Conservation (phyloP, 2,113 vertebrate species). For the Zosterops borbonicus region DNA sequence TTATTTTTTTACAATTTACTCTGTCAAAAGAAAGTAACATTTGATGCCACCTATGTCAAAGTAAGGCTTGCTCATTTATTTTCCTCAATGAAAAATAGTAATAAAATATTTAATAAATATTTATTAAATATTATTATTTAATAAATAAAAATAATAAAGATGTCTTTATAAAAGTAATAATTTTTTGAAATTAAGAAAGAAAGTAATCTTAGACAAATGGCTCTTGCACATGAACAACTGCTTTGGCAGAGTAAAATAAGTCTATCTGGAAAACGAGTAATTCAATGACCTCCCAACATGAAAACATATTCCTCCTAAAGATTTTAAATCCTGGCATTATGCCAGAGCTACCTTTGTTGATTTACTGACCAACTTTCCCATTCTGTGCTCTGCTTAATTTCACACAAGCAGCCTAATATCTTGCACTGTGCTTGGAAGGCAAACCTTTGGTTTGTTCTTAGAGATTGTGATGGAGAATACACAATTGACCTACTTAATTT, state of each 20-base stretch:
- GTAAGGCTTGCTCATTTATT: background rate
- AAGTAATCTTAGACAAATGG: background rate
- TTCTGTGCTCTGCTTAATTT: background rate
- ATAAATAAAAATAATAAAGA: background rate
- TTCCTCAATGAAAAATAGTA: background rate
- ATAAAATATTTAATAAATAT: background rate
- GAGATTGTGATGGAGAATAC: background rate
- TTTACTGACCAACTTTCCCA: background rate
- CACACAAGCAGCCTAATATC: background rate
- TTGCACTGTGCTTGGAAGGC: background rate
- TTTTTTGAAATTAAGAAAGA: background rate
- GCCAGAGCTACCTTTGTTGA: background rate
- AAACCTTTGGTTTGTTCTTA: background rate
- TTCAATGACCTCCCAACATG: background rate
- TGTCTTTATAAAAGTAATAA: background rate
- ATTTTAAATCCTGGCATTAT: background rate
- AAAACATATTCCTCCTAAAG: background rate
- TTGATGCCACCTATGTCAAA: background rate
- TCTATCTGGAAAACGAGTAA: background rate
- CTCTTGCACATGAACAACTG: background rate
- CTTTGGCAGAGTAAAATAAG: background rate
- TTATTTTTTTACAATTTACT: background rate
- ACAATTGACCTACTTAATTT: background rate
- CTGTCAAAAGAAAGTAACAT: background rate
- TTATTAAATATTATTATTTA: too few species aligned